A percentile compares a stretch with the other conserved stretches of the same genome.
phyloP scores from a whole-genome alignment of 1,140 invertebrate species.

The Diabrotica undecimpunctata region DNA sequence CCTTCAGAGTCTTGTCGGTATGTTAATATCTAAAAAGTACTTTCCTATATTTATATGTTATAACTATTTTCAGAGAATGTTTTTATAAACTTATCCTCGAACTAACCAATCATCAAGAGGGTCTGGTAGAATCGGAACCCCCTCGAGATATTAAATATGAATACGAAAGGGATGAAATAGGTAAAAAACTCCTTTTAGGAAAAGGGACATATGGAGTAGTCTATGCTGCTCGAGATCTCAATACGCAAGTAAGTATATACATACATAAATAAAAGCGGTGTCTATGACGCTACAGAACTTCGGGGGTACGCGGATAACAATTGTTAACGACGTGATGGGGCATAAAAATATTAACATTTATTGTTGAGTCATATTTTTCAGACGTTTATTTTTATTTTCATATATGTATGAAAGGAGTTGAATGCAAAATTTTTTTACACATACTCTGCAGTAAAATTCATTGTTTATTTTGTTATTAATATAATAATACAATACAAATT shows the following conservation, averaged over 20 bases:
- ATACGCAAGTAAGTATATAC: conserved; percentile 77
- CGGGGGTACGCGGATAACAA: no score
- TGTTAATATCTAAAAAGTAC: not conserved
- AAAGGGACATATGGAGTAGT: conserved; percentile 96
- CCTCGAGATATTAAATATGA: conserved; percentile 57
- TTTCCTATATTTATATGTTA: not conserved
- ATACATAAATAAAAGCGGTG: no score
- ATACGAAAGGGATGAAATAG: conserved; percentile 92
- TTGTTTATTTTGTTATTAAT: no score
- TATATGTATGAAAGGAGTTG: no score
- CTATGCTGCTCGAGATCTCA: conserved; percentile 90
- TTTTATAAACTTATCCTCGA: conserved; percentile 79
- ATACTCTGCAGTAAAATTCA: no score
- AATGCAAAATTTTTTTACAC: no score
- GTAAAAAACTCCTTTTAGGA: conserved; percentile 83
- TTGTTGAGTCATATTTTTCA: no score
- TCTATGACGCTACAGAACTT: no score
- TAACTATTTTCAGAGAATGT: conserved; percentile 61
- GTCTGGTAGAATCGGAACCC: conserved; percentile 76
- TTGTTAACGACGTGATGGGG: no score
- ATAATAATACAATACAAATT: no score
- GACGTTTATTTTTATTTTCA: no score
- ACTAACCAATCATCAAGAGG: conserved; percentile 81
- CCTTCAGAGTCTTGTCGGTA: conserved; percentile 79
- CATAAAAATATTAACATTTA: no score